Conservation (phyloP, 2,888 invertebrate genomes). For the Drosophila demipolita region DNA sequence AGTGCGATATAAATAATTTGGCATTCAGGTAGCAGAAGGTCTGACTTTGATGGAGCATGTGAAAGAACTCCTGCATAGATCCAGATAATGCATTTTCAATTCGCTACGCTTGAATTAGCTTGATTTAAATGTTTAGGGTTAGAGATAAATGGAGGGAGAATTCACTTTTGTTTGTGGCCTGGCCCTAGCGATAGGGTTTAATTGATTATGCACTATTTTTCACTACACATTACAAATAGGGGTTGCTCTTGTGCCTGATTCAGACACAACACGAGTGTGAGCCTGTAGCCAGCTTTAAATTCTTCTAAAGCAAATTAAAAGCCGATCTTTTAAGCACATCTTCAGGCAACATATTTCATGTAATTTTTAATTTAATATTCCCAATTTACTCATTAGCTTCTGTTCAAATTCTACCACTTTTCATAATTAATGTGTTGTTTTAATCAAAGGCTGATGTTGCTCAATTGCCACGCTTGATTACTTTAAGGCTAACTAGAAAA, state of each 20-base stretch:
- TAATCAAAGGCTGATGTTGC: constrained; percentile 43
- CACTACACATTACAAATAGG: constrained; percentile 40
- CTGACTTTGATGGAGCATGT: constrained; percentile 73
- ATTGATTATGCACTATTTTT: constrained; percentile 72
- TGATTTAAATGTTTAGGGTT: constrained; percentile 53
- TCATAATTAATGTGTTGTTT: constrained; percentile 12
- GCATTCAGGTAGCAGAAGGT: constrained; percentile 64
- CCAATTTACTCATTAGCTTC: not conserved
- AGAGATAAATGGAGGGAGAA: constrained; percentile 8
- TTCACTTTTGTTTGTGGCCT: constrained; percentile 42
- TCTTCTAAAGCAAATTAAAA: not conserved
- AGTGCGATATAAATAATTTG: constrained; percentile 79
- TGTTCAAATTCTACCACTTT: not conserved
- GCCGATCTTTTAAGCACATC: not conserved
- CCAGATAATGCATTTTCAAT: constrained; percentile 72
- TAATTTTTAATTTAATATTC: not conserved
- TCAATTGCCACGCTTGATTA: constrained; percentile 52
- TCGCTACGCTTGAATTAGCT: constrained; percentile 74
- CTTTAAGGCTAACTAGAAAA: constrained; percentile 11
- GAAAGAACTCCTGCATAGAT: constrained; percentile 41
- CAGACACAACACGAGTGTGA: constrained; percentile 15
- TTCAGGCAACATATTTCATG: not conserved
- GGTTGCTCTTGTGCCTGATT: constrained; percentile 32
- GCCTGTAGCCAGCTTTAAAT: constrained; percentile 6
- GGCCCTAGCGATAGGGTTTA: constrained; percentile 54